Percentiles rank a stretch among this genome's conserved stretches.
Conservation (phyloP, 2,888 invertebrate genomes). For the Cerceris ruficornis region DNA sequence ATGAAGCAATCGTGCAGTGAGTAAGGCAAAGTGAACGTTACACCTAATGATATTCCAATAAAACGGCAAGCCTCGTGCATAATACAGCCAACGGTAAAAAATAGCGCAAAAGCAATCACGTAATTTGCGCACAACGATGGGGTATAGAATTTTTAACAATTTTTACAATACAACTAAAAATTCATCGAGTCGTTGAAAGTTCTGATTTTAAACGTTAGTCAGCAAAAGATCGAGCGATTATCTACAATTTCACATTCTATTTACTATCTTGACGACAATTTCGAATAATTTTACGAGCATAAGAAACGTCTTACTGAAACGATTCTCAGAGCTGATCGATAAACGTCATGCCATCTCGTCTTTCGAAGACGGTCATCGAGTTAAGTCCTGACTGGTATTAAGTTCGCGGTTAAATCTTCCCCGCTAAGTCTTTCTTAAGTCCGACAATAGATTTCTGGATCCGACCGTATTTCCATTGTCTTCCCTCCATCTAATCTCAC, state of each 20-base stretch:
- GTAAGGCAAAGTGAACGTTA: too few species aligned
- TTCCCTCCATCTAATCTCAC: slow-evolving; percentile 4
- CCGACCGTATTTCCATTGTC: slow-evolving; percentile 28
- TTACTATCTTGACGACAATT: slow-evolving; percentile 2
- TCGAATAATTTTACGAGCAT: slow-evolving; percentile 2
- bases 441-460: slow-evolving; percentile 31
- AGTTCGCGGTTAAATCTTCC: slow-evolving; percentile 6
- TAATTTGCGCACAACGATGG: too few species aligned
- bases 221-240: background rate
- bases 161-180: too few species aligned
- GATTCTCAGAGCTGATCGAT: slow-evolving; percentile 23
- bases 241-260: background rate
- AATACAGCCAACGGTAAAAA: too few species aligned
- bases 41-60: too few species aligned
- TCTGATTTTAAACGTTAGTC: background rate
- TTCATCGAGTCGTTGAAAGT: too few species aligned
- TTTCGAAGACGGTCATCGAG: slow-evolving; percentile 18
- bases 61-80: too few species aligned
- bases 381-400: slow-evolving; percentile 20
- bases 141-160: too few species aligned
- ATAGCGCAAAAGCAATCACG: too few species aligned
- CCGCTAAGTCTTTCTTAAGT: slow-evolving; percentile 21
- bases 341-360: slow-evolving; percentile 28
- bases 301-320: slow-evolving; percentile 12
- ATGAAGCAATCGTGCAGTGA: too few species aligned